Evolutionary conservation across 2,113 vertebrate genomes (phyloP).

Genomic region (Cepphus grylle): DNA sequence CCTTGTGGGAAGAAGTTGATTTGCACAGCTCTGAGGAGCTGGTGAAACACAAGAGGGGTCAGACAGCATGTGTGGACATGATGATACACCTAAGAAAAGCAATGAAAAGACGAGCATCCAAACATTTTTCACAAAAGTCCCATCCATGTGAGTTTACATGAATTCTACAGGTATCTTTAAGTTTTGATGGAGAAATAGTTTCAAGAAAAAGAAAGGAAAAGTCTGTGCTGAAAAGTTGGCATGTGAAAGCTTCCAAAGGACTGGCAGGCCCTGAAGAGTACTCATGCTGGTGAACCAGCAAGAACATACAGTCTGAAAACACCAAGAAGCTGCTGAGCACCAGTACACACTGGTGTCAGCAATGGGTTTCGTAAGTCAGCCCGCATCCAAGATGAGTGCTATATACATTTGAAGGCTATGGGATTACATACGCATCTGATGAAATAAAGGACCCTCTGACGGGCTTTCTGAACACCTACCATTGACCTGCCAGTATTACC

Average conservation of each 20-base stretch:
- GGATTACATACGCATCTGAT: neutral
- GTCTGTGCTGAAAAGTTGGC: neutral
- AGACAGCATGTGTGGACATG: accelerated
- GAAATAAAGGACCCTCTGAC: too few species aligned
- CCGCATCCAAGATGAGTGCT: neutral
- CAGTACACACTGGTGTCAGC: accelerated
- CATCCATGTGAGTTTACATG: neutral
- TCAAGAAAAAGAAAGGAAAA: neutral
- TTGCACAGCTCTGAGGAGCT: neutral
- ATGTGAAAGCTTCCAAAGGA: neutral
- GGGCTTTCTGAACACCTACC: neutral
- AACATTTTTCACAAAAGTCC: neutral
- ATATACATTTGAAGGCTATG: neutral
- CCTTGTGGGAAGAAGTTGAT: neutral
- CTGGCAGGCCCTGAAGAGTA: neutral
- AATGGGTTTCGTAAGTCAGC: accelerated
- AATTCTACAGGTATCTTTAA: neutral
- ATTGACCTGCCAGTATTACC: neutral
- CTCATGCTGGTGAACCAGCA: neutral
- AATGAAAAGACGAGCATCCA: neutral
- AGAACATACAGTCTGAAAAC: neutral
- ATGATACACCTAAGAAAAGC: neutral
- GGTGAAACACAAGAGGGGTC: neutral
- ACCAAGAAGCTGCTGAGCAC: neutral
- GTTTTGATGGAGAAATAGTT: neutral